These are phyloP conservation scores for Neostethus bicornis DNA, from an alignment of 2,797 vertebrate species.

Conservation along the genomic window DNA sequence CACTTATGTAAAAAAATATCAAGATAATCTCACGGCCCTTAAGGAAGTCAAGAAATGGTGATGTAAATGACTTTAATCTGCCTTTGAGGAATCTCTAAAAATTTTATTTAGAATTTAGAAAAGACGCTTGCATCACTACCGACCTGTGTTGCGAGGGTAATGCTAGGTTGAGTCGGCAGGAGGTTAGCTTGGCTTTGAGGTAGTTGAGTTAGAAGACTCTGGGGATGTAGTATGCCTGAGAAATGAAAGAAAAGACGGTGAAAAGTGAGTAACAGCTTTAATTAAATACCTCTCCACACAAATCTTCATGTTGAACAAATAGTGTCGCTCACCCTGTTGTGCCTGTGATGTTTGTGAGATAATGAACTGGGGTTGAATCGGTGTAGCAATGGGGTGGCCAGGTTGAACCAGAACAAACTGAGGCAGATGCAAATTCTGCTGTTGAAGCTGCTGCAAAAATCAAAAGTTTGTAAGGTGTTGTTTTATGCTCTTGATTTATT, in stretches of 20 bases:
- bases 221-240: constrained; percentile 94
- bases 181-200: constrained; percentile 99
- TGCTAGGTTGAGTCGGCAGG: constrained; percentile 97
- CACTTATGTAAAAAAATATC: no score
- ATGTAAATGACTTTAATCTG: neutral
- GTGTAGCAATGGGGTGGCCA: constrained; percentile 86
- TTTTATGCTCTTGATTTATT: neutral
- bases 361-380: constrained; percentile 96
- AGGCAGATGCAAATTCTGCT: constrained; percentile 95
- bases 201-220: constrained; percentile 98
- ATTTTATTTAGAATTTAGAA: constrained; percentile 4
- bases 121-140: constrained; percentile 38
- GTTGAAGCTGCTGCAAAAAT: constrained; percentile 89
- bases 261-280: constrained; percentile 6
- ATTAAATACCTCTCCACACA: neutral
- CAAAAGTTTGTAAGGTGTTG: neutral
- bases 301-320: constrained; percentile 9
- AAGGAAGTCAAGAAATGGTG: neutral
- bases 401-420: constrained; percentile 98
- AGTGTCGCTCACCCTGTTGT: constrained; percentile 87
- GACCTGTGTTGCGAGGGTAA: constrained; percentile 97
- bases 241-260: neutral
- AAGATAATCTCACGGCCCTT: neutral
- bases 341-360: constrained; percentile 96
- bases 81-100: neutral